phyloP scores from a whole-genome alignment of 2,113 vertebrate species.

The Perognathus longimembris region DNA sequence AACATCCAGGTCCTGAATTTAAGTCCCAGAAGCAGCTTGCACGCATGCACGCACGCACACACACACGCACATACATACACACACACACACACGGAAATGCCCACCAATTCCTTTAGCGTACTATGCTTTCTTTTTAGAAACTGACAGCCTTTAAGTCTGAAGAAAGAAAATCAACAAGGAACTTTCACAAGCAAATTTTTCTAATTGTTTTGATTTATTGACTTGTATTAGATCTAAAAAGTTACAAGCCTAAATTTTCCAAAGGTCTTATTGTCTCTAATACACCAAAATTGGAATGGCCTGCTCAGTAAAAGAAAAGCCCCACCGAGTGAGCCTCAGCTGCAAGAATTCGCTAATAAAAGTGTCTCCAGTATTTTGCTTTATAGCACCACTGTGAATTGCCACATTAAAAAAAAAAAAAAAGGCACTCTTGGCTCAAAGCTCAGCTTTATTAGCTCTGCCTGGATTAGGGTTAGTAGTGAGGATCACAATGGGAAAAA shows the following conservation, averaged over 20 bases:
- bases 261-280: slow-evolving; percentile 81
- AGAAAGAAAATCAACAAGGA: not conserved
- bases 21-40: too few species aligned
- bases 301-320: slow-evolving; percentile 84
- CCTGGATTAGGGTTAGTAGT: slow-evolving; percentile 83
- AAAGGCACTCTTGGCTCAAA: slow-evolving; percentile 79
- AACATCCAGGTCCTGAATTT: too few species aligned
- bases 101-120: slow-evolving; percentile 72
- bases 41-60: too few species aligned
- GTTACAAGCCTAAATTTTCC: slow-evolving; percentile 82
- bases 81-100: too few species aligned
- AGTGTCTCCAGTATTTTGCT: slow-evolving; percentile 87
- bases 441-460: slow-evolving; percentile 84
- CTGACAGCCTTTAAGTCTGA: not conserved
- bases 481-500: slow-evolving; percentile 68
- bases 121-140: not conserved
- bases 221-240: slow-evolving; percentile 79
- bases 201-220: slow-evolving; percentile 77
- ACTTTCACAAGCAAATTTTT: slow-evolving; percentile 75
- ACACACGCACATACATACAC: too few species aligned
- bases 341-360: slow-evolving; percentile 88
- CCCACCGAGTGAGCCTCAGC: slow-evolving; percentile 88
- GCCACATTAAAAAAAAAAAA: slow-evolving; percentile 70
- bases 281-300: slow-evolving; percentile 80
- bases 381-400: slow-evolving; percentile 86